These are phyloP conservation scores for Heliothis peltigera DNA, from an alignment of 2,888 invertebrate genomes.

Conservation along the genomic window DNA sequence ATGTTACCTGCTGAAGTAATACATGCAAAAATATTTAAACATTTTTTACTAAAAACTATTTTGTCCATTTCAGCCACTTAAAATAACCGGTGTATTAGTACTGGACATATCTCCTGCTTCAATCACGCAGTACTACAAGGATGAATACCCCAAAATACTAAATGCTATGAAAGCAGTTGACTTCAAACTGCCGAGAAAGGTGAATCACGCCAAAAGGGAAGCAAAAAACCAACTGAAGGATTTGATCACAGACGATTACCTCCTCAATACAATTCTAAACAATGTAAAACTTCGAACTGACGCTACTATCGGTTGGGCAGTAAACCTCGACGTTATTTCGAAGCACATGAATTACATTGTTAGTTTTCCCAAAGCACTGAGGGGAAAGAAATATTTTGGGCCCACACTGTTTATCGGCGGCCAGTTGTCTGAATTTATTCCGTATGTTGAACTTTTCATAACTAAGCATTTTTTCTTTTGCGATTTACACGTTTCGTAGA, in stretches of 20 bases:
- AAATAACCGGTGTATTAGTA: constrained; percentile 91
- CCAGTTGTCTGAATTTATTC: constrained; percentile 93
- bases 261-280: constrained; percentile 87
- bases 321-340: constrained; percentile 93
- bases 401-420: constrained; percentile 96
- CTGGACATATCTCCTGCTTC: constrained; percentile 92
- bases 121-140: constrained; percentile 86
- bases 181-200: constrained; percentile 69
- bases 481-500: too few species aligned
- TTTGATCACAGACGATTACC: constrained; percentile 86
- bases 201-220: constrained; percentile 66
- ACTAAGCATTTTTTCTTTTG: too few species aligned
- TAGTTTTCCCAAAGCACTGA: constrained; percentile 89
- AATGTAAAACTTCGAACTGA: constrained; percentile 86
- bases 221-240: constrained; percentile 69
- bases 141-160: constrained; percentile 91
- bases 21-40: too few species aligned
- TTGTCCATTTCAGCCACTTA: constrained; percentile 82
- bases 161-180: constrained; percentile 76
- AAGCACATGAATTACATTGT: constrained; percentile 91
- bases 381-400: constrained; percentile 85
- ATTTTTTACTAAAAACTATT: too few species aligned
- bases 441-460: constrained; percentile 87
- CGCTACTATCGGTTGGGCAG: constrained; percentile 91
- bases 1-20: too few species aligned